phyloP scores from a whole-genome alignment of 1,140 invertebrate species.

The Listronotus bonariensis region DNA sequence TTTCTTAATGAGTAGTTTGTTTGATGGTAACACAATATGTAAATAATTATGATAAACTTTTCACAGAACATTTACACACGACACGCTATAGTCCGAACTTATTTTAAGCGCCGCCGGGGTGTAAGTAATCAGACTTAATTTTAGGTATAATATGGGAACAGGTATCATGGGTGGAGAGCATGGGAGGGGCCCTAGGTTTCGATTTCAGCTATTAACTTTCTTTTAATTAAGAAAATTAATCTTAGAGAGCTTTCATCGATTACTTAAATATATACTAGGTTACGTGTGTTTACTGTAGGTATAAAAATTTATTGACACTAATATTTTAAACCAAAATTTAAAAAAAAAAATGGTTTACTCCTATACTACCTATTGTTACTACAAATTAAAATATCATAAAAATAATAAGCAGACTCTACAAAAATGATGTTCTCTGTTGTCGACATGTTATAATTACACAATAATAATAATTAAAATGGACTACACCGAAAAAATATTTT shows the following conservation, averaged over 20 bases:
- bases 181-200: neutral
- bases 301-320: too few species aligned
- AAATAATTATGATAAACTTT: conserved; percentile 17
- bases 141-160: conserved; percentile 22
- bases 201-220: conserved; percentile 6
- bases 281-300: too few species aligned
- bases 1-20: neutral
- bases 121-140: conserved; percentile 18
- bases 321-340: too few species aligned
- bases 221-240: conserved; percentile 9
- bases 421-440: too few species aligned
- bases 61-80: conserved; percentile 9
- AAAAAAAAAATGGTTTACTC: too few species aligned
- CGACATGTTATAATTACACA: too few species aligned
- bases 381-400: too few species aligned
- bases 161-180: conserved; percentile 8
- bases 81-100: conserved; percentile 10
- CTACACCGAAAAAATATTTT: too few species aligned
- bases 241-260: neutral
- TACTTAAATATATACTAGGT: neutral
- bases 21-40: conserved; percentile 13
- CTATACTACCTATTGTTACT: too few species aligned
- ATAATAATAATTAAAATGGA: too few species aligned
- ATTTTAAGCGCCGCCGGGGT: conserved; percentile 17
- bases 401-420: too few species aligned